These are phyloP conservation scores for Gallinago jamesoni DNA, from an alignment of 2,113 vertebrate species.

Conservation along the genomic window DNA sequence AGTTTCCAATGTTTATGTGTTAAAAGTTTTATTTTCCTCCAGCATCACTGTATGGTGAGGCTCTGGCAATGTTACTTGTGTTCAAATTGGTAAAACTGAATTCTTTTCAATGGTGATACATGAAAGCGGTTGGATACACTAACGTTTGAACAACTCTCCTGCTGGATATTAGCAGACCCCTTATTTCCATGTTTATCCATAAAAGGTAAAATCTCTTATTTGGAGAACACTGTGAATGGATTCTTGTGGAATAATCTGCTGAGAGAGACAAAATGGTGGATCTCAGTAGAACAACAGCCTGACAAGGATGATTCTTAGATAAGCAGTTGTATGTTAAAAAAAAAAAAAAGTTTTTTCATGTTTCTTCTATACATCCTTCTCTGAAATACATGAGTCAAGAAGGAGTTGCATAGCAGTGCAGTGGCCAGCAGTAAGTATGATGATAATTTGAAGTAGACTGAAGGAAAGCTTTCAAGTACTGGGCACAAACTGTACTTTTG, in stretches of 20 bases:
- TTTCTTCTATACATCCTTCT: not conserved
- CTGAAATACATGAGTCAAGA: not conserved
- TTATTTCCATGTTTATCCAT: not conserved
- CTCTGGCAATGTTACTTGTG: not conserved
- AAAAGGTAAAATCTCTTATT: not conserved
- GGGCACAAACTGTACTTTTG: not conserved
- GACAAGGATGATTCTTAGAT: not conserved
- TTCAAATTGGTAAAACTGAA: slow-evolving; percentile 29
- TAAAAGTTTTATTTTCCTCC: slow-evolving; percentile 12
- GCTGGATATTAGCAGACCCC: not conserved
- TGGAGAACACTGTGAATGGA: not conserved
- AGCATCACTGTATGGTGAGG: not conserved
- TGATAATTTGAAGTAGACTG: not conserved
- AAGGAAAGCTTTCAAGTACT: not conserved
- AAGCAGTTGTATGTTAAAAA: not conserved
- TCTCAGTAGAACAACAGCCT: not conserved
- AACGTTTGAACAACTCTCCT: not conserved
- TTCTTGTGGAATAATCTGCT: not conserved
- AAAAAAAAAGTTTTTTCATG: not conserved
- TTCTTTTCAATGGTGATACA: slow-evolving; percentile 9
- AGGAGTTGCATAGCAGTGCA: not conserved
- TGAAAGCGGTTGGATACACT: slow-evolving; percentile 20
- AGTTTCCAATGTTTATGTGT: not conserved
- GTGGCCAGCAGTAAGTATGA: not conserved
- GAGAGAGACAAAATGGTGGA: not conserved